phyloP scores from a whole-genome alignment of 37 sponge, comb jelly and placozoan genomes.

The Aplysina aerophoba region DNA sequence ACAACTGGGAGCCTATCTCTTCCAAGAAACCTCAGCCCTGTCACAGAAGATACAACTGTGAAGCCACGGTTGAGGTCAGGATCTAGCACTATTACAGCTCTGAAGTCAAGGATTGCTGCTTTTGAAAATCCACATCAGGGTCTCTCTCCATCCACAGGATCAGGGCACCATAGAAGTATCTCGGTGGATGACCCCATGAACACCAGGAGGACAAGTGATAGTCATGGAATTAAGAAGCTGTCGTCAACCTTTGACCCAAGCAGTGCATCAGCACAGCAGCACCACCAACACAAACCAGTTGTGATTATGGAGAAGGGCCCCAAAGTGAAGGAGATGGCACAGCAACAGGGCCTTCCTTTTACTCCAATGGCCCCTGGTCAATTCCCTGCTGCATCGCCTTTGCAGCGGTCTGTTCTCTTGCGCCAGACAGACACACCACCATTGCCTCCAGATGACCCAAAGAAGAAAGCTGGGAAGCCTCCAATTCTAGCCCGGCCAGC shows the following conservation, averaged over 20 bases:
- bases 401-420: background rate
- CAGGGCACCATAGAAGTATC: slow-evolving; percentile 16
- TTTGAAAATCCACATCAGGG: slow-evolving; percentile 7
- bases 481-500: slow-evolving; percentile 15
- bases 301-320: background rate
- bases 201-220: background rate
- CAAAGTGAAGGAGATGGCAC: slow-evolving; percentile 31
- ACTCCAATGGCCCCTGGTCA: slow-evolving; percentile 29
- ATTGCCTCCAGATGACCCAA: background rate
- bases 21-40: slow-evolving; percentile 18
- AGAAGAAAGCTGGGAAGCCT: slow-evolving; percentile 12
- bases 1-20: no score
- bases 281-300: background rate
- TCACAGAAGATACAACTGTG: slow-evolving; percentile 1
- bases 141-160: background rate
- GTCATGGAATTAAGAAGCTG: background rate
- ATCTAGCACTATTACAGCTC: background rate
- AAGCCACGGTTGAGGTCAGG: background rate
- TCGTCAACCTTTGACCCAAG: background rate
- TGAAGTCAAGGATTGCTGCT: slow-evolving; percentile 20
- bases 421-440: slow-evolving; percentile 9
- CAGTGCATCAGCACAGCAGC: background rate
- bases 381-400: slow-evolving; percentile 6
- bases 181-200: slow-evolving; percentile 9
- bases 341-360: slow-evolving; percentile 8